Evolutionary conservation across 2,797 vertebrate genomes (phyloP).

Genomic region (Lagodon rhomboides): DNA sequence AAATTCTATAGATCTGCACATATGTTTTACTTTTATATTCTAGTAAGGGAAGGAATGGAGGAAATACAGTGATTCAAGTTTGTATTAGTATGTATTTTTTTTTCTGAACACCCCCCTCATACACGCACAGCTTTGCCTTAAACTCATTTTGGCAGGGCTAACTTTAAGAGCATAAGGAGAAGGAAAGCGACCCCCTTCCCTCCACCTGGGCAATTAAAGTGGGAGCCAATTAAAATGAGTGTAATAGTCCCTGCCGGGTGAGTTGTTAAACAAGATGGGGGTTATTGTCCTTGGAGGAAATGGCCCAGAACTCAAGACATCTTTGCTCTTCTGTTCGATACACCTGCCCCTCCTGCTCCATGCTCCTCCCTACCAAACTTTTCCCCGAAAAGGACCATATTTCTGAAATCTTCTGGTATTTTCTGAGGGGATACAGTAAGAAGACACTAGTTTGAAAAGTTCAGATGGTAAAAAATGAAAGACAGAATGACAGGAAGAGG

Average conservation of each 20-base stretch:
- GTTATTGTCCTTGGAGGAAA: constrained; percentile 93
- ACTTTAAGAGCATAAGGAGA: constrained; percentile 80
- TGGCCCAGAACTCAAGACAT: constrained; percentile 88
- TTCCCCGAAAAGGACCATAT: constrained; percentile 29
- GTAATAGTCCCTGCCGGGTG: constrained; percentile 90
- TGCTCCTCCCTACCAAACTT: constrained; percentile 50
- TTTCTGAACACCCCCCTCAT: constrained; percentile 1
- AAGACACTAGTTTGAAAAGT: constrained; percentile 15
- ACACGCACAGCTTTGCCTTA: constrained; percentile 18
- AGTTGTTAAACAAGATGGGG: constrained; percentile 94
- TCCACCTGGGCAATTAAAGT: constrained; percentile 89
- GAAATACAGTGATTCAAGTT: constrained; percentile 7
- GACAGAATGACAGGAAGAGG: neutral
- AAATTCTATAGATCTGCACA: neutral
- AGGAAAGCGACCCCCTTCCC: constrained; percentile 75
- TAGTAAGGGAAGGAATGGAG: neutral
- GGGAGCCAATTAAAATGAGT: constrained; percentile 91
- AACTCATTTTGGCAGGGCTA: constrained; percentile 67
- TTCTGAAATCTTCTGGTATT: neutral
- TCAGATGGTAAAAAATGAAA: constrained; percentile 10
- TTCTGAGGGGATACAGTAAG: neutral
- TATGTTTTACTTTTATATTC: constrained; percentile 25
- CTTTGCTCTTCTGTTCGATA: constrained; percentile 77
- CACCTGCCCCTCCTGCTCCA: constrained; percentile 68
- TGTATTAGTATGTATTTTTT: neutral